These are phyloP conservation scores for Polyodon spathula DNA, from an alignment of 2,113 vertebrate species.

Conservation along the genomic window DNA sequence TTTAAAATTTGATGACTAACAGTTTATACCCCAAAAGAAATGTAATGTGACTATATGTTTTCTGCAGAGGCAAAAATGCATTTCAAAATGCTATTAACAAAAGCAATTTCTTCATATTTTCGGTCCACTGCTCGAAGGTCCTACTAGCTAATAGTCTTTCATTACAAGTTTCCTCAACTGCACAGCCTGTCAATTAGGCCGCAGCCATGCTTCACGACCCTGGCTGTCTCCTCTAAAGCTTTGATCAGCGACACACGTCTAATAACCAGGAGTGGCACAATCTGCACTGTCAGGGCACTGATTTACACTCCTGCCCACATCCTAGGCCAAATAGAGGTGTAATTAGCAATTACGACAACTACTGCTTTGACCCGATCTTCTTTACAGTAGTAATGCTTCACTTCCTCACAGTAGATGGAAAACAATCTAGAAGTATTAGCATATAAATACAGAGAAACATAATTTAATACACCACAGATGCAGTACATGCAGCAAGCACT, in stretches of 20 bases:
- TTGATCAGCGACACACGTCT: slow-evolving; percentile 85
- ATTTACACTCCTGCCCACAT: slow-evolving; percentile 50
- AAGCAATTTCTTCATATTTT: slow-evolving; percentile 52
- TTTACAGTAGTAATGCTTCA: background rate
- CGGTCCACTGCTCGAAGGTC: slow-evolving; percentile 55
- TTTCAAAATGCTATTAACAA: slow-evolving; percentile 40
- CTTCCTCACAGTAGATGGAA: background rate
- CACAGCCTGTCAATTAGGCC: slow-evolving; percentile 63
- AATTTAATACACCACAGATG: too few species aligned
- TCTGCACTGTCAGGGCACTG: slow-evolving; percentile 44
- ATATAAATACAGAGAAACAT: too few species aligned
- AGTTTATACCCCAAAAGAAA: slow-evolving; percentile 3
- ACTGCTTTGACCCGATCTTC: slow-evolving; percentile 50
- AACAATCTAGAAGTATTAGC: background rate
- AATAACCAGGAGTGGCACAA: slow-evolving; percentile 59
- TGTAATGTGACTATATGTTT: slow-evolving; percentile 3
- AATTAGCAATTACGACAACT: slow-evolving; percentile 66
- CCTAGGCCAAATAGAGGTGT: slow-evolving; percentile 56
- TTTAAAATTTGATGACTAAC: background rate
- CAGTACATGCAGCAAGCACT: too few species aligned
- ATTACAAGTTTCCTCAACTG: slow-evolving; percentile 71
- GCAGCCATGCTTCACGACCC: slow-evolving; percentile 55
- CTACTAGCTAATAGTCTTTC: slow-evolving; percentile 65
- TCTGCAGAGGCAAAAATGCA: slow-evolving; percentile 14
- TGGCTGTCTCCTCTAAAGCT: slow-evolving; percentile 36